Conservation (phyloP, 2,888 invertebrate genomes). For the Tryphoninae sp. region DNA sequence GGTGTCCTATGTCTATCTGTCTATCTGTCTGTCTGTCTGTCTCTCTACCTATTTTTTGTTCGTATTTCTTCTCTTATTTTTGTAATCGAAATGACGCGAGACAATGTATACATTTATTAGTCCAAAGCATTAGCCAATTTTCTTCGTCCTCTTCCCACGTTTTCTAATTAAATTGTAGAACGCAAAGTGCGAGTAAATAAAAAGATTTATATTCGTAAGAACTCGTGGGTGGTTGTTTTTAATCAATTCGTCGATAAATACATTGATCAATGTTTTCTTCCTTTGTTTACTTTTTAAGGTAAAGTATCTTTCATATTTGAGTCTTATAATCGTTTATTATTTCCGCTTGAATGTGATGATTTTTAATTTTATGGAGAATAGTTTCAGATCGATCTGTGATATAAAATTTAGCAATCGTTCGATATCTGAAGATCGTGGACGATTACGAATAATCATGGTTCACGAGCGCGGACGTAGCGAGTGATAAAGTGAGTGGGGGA, state of each 20-base stretch:
- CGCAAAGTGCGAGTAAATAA: constrained; percentile 60
- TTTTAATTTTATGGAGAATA: too few species aligned
- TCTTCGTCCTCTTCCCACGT: constrained; percentile 22
- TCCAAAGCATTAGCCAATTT: constrained; percentile 63
- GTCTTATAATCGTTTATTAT: too few species aligned
- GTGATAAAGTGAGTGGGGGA: too few species aligned
- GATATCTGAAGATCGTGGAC: too few species aligned
- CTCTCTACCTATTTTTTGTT: constrained; percentile 28
- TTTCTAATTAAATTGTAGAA: constrained; percentile 55
- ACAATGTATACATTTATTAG: constrained; percentile 51
- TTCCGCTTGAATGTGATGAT: too few species aligned
- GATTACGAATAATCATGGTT: constrained; percentile 1
- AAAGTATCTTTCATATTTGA: too few species aligned
- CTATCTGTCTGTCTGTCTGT: constrained; percentile 17
- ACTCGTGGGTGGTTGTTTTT: background rate
- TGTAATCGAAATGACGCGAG: constrained; percentile 38
- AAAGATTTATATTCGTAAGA: constrained; percentile 63
- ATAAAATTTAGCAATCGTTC: too few species aligned
- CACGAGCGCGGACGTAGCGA: background rate
- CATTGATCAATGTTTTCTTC: background rate
- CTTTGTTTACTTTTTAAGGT: too few species aligned
- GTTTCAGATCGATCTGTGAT: too few species aligned
- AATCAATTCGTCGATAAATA: background rate
- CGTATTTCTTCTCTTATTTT: constrained; percentile 31
- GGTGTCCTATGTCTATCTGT: constrained; percentile 10